A percentile compares a stretch with the other conserved stretches of the same genome.
phyloP scores from a whole-genome alignment of 2,113 vertebrate genomes.

The sheep (Ovis aries) region DNA sequence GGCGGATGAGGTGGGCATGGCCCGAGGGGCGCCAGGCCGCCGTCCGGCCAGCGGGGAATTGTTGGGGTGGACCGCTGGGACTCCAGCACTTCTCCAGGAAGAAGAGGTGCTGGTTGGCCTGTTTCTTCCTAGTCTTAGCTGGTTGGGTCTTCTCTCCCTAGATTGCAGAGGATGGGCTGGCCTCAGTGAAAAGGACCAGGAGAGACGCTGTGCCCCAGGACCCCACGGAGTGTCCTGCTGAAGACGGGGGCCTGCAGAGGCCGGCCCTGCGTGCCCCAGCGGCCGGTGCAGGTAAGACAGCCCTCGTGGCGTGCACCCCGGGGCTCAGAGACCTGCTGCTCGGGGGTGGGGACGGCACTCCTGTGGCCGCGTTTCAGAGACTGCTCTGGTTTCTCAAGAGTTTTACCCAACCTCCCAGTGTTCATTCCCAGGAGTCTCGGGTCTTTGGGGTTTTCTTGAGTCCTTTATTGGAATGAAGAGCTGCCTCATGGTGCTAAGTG shows the following conservation, averaged over 20 bases:
- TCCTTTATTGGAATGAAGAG: neutral
- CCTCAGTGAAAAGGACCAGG: constrained; percentile 86
- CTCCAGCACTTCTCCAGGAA: neutral
- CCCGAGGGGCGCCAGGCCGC: accelerated
- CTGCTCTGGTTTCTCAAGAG: neutral
- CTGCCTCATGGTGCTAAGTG: accelerated
- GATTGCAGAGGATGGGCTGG: constrained; percentile 67
- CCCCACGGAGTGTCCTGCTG: constrained; percentile 68
- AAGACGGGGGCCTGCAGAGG: constrained; percentile 72
- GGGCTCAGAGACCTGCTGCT: neutral
- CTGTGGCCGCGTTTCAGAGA: neutral
- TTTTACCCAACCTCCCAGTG: no score
- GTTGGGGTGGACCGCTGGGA: neutral
- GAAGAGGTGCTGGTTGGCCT: neutral
- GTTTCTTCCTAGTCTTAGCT: neutral
- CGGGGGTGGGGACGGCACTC: no score
- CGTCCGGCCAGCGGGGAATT: accelerated
- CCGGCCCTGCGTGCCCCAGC: constrained; percentile 7
- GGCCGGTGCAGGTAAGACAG: constrained; percentile 61
- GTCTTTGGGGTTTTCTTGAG: neutral
- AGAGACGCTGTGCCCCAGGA: constrained; percentile 73
- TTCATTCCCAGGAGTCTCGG: neutral
- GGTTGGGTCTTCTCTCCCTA: constrained; percentile 63
- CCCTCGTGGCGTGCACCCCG: accelerated
- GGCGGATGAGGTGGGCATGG: constrained; percentile 66